Percentiles rank a stretch among this genome's conserved stretches.
Conservation (phyloP, 1,140 invertebrate genomes). For the Cydia splendana region DNA sequence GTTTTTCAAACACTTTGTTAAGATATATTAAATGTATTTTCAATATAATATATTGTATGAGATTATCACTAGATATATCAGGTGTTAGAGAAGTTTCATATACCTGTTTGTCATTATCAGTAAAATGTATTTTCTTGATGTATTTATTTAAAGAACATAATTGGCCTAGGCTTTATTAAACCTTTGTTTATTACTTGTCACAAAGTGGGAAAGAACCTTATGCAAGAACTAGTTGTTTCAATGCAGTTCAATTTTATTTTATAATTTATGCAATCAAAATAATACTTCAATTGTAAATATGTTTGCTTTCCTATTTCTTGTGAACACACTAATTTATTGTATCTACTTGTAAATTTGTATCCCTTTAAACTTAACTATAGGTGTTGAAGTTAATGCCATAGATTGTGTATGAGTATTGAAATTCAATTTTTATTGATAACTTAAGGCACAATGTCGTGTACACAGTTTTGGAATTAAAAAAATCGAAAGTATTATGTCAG, state of each 20-base stretch:
- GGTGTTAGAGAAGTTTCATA: constrained; percentile 22
- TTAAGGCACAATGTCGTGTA: constrained; percentile 55
- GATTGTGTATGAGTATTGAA: constrained; percentile 34
- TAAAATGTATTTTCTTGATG: constrained; percentile 13
- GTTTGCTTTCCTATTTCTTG: constrained; percentile 62
- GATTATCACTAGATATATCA: constrained; percentile 25
- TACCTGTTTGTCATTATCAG: constrained; percentile 15
- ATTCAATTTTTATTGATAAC: constrained; percentile 41
- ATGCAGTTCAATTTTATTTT: constrained; percentile 27
- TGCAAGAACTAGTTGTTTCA: constrained; percentile 17
- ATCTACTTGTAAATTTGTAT: constrained; percentile 64
- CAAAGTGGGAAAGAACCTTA: constrained; percentile 31
- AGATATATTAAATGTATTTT: constrained; percentile 24
- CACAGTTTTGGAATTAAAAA: constrained; percentile 54
- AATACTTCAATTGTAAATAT: constrained; percentile 73
- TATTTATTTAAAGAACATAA: neutral
- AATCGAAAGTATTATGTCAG: constrained; percentile 70
- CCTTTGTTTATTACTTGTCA: neutral
- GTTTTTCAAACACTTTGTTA: constrained; percentile 29
- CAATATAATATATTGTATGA: constrained; percentile 26
- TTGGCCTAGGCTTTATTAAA: neutral
- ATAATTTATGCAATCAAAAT: constrained; percentile 38
- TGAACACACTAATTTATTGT: constrained; percentile 67
- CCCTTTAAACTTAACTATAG: constrained; percentile 56
- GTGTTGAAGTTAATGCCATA: constrained; percentile 64